Base-by-base conservation (phyloP, 2,113 vertebrate genomes). In the Herpailurus yagouaroundi region DNA sequence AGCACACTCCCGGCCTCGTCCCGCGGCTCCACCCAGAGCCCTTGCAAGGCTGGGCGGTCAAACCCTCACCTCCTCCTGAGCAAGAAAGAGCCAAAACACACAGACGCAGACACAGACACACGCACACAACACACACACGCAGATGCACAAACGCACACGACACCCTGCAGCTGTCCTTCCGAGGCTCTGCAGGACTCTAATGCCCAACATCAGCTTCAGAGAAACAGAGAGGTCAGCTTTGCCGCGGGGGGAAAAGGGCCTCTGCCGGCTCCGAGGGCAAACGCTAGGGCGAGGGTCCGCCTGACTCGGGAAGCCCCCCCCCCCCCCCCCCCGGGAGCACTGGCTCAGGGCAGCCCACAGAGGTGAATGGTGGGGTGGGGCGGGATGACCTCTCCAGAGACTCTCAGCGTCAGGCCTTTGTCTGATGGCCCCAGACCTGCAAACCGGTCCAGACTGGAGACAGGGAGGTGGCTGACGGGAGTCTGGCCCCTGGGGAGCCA, bases 251-350 rank as follows among this genome's bases (percentile, higher is more conserved):
- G 82, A 33, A 31, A 6, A 25, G 3, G 27, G 27, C 82, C 82
- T n/a, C 33, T 4, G 18, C 29, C 0, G 45, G 45, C 45, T 45
- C 2, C 5, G 31, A 2, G 16, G 36, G 36, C 36, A 25, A 6
- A 6, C 25, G 38, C 71, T 25, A 31, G 15, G 38, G 10, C 4
- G 0, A 69, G 50, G 55, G 48, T 52, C 48, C 18, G 3, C 50
- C 50, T 8, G 77, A 3, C 45, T 45, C 25, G 9, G 19, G 57
- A 23, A 60, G 3, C n/a, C n/a, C n/a, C n/a, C 7, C 14, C 23
- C 48, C 36, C 0, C 0, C 29, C 52, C 38, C 25, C 38, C 4
- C 71, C 7, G 3, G 16, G 69, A 31, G 12, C 38, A 10, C 0
- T 7, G 52, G 36, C 45, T 76, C 86, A 60, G 10, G 23, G 79